Percentiles rank a stretch among this genome's conserved stretches.
Evolutionary conservation across 2,888 invertebrate genomes (phyloP).

Genomic region (Syritta pipiens): DNA sequence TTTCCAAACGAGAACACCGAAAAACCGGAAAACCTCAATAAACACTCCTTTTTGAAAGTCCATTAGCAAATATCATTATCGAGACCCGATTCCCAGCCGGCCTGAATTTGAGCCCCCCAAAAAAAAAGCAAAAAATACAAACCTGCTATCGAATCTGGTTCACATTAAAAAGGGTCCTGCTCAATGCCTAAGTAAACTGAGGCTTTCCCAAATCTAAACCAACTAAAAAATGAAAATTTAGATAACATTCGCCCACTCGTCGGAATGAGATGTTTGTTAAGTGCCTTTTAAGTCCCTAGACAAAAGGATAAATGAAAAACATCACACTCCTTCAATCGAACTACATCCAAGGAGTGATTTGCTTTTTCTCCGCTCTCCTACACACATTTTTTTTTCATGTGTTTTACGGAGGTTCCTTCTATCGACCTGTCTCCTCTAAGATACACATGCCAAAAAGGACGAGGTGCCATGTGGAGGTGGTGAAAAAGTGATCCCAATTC

Average conservation of each 20-base stretch:
- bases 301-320: conserved; percentile 53
- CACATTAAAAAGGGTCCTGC: conserved; percentile 49
- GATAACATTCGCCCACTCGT: conserved; percentile 25
- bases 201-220: neutral
- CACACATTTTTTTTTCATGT: neutral
- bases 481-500: conserved; percentile 46
- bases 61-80: conserved; percentile 57
- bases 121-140: neutral
- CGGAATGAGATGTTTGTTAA: conserved; percentile 55
- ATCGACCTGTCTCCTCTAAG: no score
- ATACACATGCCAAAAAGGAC: conserved; percentile 1
- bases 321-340: conserved; percentile 47
- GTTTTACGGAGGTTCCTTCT: neutral
- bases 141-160: conserved; percentile 39
- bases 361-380: neutral
- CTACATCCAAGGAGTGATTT: conserved; percentile 52
- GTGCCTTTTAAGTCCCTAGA: conserved; percentile 56
- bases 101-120: no score
- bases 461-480: neutral
- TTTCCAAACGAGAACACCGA: conserved; percentile 11
- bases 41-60: conserved; percentile 20
- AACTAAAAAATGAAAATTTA: no score
- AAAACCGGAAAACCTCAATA: conserved; percentile 29
- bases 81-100: conserved; percentile 3
- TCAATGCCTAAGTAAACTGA: conserved; percentile 30